A percentile compares a stretch with the other conserved stretches of the same genome.
Conservation (phyloP, 1,140 invertebrate species). For the Elysia chlorotica region DNA sequence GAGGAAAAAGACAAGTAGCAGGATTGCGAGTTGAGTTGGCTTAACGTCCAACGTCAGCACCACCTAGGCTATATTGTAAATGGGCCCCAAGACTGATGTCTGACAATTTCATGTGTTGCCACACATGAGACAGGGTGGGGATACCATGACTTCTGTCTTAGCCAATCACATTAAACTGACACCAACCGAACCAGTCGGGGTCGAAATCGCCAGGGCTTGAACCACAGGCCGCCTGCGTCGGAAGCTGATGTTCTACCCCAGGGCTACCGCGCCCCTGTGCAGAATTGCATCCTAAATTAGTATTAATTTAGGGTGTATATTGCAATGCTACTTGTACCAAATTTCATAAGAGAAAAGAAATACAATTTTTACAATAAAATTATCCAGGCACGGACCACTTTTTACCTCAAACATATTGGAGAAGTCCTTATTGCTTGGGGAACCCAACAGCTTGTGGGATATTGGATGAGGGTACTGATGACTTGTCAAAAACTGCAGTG, state of each 20-base stretch:
- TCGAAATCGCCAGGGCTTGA: too few species aligned
- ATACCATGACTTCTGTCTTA: too few species aligned
- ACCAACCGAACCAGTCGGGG: too few species aligned
- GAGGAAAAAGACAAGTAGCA: too few species aligned
- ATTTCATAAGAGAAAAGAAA: not conserved
- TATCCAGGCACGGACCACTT: not conserved
- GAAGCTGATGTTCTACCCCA: not conserved
- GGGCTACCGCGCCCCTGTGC: not conserved
- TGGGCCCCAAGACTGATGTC: too few species aligned
- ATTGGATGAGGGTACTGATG: conserved; percentile 47
- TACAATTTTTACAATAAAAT: not conserved
- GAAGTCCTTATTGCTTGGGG: conserved; percentile 55
- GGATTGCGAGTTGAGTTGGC: too few species aligned
- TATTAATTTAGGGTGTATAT: not conserved
- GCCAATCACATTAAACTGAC: too few species aligned
- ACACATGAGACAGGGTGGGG: too few species aligned
- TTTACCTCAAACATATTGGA: conserved; percentile 57
- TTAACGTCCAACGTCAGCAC: too few species aligned
- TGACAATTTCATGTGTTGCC: too few species aligned
- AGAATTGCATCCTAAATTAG: not conserved
- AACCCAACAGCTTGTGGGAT: conserved; percentile 42
- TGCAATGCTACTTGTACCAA: not conserved
- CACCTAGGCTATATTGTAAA: too few species aligned
- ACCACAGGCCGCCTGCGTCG: not conserved
- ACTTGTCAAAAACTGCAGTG: conserved; percentile 48